A percentile compares a stretch with the other conserved stretches of the same genome.
Evolutionary conservation across 2,797 vertebrate genomes (phyloP).

Genomic region (Botia kubotai): DNA sequence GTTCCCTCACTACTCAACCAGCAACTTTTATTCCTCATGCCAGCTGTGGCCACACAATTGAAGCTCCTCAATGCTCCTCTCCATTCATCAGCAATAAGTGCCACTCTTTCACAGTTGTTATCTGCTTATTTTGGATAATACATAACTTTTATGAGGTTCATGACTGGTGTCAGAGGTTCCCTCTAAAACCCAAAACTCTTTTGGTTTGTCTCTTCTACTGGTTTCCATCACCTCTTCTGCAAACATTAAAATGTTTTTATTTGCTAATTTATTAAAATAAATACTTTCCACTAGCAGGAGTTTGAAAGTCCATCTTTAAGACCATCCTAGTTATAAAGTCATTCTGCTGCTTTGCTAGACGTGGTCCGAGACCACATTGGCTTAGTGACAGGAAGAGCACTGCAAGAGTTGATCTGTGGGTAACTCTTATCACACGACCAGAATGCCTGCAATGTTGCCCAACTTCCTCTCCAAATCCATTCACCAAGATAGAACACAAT

Average conservation of each 20-base stretch:
- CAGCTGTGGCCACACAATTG: slow-evolving; percentile 47
- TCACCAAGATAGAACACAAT: slow-evolving; percentile 59
- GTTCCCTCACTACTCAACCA: slow-evolving; percentile 49
- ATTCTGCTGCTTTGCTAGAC: slow-evolving; percentile 66
- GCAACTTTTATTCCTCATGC: slow-evolving; percentile 36
- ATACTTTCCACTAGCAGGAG: neutral
- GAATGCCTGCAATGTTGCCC: slow-evolving; percentile 68
- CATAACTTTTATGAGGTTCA: neutral
- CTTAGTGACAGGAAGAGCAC: slow-evolving; percentile 68
- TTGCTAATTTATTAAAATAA: neutral
- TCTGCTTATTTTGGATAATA: slow-evolving; percentile 15
- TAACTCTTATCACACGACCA: slow-evolving; percentile 64
- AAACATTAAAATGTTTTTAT: neutral
- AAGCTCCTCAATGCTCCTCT: neutral
- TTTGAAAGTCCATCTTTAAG: neutral
- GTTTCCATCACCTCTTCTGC: neutral
- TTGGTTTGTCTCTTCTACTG: neutral
- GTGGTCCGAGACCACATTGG: slow-evolving; percentile 62
- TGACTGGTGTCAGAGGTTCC: neutral
- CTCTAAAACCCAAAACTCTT: neutral
- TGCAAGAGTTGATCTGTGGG: slow-evolving; percentile 60
- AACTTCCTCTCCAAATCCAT: slow-evolving; percentile 70
- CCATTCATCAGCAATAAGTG: neutral
- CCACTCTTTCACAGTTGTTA: slow-evolving; percentile 20
- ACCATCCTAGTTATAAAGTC: slow-evolving; percentile 40